phyloP scores from a whole-genome alignment of 2,113 vertebrate genomes.

The Seriola aureovittata region DNA sequence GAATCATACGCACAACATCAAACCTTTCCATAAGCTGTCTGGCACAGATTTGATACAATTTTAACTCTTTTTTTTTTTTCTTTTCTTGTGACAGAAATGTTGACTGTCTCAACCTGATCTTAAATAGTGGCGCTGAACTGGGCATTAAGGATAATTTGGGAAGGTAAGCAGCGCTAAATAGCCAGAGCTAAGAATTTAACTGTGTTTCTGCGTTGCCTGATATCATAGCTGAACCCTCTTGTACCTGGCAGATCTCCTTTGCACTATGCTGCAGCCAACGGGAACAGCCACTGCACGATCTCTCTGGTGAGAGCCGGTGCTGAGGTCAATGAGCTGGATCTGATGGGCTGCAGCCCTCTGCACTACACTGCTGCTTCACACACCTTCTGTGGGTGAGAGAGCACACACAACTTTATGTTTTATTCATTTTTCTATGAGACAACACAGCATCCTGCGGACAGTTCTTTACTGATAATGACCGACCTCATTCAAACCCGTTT shows the following conservation, averaged over 20 bases:
- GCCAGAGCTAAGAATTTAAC: background rate
- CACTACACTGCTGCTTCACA: conserved; percentile 95
- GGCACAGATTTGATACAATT: background rate
- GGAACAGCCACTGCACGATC: conserved; percentile 92
- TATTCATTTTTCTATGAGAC: background rate
- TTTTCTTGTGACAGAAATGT: conserved; percentile 86
- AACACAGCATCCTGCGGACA: background rate
- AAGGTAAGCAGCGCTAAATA: conserved; percentile 82
- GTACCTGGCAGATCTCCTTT: conserved; percentile 87
- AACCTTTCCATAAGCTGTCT: conserved; percentile 6
- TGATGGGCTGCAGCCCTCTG: conserved; percentile 92
- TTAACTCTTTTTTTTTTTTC: background rate
- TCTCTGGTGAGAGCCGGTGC: conserved; percentile 91
- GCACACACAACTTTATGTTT: background rate
- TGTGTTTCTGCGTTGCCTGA: background rate
- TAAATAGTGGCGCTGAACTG: conserved; percentile 91
- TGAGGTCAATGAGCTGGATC: conserved; percentile 90
- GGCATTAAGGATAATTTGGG: conserved; percentile 92
- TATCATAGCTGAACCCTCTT: background rate
- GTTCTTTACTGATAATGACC: background rate
- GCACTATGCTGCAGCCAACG: conserved; percentile 95
- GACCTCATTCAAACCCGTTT: background rate
- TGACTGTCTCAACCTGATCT: conserved; percentile 95
- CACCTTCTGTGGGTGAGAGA: conserved; percentile 90
- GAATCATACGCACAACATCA: background rate